phyloP scores from a whole-genome alignment of 1,140 invertebrate genomes.

The Rhopalosiphum maidis region DNA sequence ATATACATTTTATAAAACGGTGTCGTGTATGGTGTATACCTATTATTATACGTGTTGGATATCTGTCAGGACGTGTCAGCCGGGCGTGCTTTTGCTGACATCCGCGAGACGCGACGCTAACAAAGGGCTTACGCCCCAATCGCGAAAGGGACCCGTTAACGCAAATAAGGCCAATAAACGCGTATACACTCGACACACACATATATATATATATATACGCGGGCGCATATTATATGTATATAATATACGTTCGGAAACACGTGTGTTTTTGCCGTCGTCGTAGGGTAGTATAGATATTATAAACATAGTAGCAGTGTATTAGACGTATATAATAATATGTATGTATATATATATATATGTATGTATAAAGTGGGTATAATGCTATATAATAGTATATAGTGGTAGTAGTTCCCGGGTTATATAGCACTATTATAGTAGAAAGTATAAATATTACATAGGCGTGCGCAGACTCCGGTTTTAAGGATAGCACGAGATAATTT shows the following conservation, averaged over 20 bases:
- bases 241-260: not conserved
- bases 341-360: no score
- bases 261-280: not conserved
- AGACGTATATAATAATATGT: no score
- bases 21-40: not conserved
- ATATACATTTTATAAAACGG: not conserved
- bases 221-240: not conserved
- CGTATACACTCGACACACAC: not conserved
- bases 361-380: no score
- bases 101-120: constrained; percentile 45
- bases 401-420: no score
- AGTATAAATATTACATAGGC: no score
- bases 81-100: constrained; percentile 44
- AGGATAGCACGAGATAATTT: no score
- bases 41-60: constrained; percentile 3
- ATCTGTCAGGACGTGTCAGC: constrained; percentile 39
- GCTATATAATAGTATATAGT: no score
- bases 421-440: no score
- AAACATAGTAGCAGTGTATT: no score
- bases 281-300: not conserved
- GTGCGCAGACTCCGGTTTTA: no score
- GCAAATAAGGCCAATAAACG: constrained; percentile 50
- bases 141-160: not conserved
- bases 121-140: constrained; percentile 36
- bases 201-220: no score